Percentiles rank a stretch among this genome's conserved stretches.
Conservation (phyloP, 2,797 vertebrate species). For the Leptoclinus maculatus region DNA sequence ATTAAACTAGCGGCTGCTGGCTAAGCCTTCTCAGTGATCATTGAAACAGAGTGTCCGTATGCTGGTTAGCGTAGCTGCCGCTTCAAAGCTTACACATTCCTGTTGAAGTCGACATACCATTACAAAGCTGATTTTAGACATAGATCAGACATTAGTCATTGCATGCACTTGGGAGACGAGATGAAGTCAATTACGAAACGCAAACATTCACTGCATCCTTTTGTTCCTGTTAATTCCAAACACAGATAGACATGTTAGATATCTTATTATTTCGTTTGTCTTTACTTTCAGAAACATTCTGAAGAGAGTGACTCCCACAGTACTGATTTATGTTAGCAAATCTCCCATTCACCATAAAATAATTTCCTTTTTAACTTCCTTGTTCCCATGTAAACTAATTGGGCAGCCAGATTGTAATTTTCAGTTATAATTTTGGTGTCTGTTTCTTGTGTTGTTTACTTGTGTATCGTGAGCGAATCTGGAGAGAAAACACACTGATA, state of each 20-base stretch:
- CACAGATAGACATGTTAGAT: background rate
- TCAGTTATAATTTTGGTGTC: background rate
- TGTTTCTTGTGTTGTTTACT: background rate
- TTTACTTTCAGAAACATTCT: background rate
- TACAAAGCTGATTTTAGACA: background rate
- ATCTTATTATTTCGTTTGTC: background rate
- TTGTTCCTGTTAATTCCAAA: background rate
- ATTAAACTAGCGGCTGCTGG: background rate
- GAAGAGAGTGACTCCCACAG: background rate
- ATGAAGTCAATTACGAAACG: background rate
- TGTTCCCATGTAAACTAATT: background rate
- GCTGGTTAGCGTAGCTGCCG: background rate
- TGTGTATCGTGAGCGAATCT: background rate
- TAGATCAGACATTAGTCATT: background rate
- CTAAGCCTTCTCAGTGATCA: background rate
- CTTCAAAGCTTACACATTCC: background rate
- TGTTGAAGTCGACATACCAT: background rate
- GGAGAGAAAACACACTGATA: background rate
- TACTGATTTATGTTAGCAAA: slow-evolving; percentile 7
- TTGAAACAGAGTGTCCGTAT: background rate
- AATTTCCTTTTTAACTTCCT: background rate
- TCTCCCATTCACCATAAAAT: slow-evolving; percentile 11
- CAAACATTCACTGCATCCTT: background rate
- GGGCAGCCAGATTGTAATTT: background rate
- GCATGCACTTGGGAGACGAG: background rate